phyloP scores from a whole-genome alignment of 1,140 invertebrate species.

The Piezodorus guildinii region DNA sequence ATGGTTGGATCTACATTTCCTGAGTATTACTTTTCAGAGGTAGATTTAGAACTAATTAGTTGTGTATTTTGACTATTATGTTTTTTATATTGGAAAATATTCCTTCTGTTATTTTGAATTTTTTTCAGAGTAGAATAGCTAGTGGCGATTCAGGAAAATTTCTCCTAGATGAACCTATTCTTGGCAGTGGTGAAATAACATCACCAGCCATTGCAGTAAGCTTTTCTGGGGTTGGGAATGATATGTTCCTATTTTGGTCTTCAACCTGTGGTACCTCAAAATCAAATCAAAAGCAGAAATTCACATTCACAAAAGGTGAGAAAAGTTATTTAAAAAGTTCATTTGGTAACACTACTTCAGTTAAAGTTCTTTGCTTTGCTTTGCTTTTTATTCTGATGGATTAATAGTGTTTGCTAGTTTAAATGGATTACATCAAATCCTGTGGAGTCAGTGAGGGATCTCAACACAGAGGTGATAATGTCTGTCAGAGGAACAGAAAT shows the following conservation, averaged over 20 bases:
- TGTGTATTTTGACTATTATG: background rate
- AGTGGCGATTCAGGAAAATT: slow-evolving; percentile 55
- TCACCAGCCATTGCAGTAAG: slow-evolving; percentile 52
- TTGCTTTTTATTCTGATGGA: too few relatives aligned
- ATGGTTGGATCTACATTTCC: slow-evolving; percentile 54
- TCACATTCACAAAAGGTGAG: slow-evolving; percentile 36
- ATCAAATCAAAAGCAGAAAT: slow-evolving; percentile 36
- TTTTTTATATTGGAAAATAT: background rate
- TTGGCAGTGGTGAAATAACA: slow-evolving; percentile 53
- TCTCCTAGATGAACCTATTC: slow-evolving; percentile 48
- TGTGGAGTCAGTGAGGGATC: too few relatives aligned
- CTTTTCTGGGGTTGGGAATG: slow-evolving; percentile 51
- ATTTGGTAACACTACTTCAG: slow-evolving; percentile 24
- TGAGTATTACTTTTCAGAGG: slow-evolving; percentile 61
- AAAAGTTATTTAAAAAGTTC: background rate
- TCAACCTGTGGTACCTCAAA: slow-evolving; percentile 45
- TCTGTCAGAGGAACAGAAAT: too few relatives aligned
- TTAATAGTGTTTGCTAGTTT: too few relatives aligned
- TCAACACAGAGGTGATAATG: too few relatives aligned
- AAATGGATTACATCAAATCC: too few relatives aligned
- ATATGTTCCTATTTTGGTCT: slow-evolving; percentile 64
- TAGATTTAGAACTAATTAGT: slow-evolving; percentile 27
- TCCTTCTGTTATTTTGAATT: background rate
- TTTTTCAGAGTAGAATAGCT: slow-evolving; percentile 46
- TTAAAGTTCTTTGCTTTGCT: too few relatives aligned